Percentiles rank a stretch among this genome's conserved stretches.
These are phyloP conservation scores for Limnephilus auricula DNA, from an alignment of 2,888 invertebrate genomes.

Conservation along the genomic window DNA sequence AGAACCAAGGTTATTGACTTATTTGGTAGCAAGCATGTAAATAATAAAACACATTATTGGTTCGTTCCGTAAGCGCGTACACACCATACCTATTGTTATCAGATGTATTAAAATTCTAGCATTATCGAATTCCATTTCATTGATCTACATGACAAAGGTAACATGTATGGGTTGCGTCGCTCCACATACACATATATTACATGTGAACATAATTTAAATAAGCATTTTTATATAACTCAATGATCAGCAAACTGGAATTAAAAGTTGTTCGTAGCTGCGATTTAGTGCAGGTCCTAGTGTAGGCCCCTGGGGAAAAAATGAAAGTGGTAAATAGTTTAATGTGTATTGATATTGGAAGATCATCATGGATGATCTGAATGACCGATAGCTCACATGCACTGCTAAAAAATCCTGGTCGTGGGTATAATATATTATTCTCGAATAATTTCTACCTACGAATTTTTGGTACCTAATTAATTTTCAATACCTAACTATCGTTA, in stretches of 20 bases:
- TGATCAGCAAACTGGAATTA: background rate
- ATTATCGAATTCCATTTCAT: conserved; percentile 44
- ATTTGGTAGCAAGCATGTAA: background rate
- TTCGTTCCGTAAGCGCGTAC: background rate
- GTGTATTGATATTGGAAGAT: no score
- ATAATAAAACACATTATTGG: background rate
- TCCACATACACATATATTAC: background rate
- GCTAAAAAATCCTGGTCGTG: no score
- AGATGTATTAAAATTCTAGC: conserved; percentile 31
- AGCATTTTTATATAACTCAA: background rate
- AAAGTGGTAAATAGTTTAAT: no score
- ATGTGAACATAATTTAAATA: background rate
- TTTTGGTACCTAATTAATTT: no score
- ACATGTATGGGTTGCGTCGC: background rate
- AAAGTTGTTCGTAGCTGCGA: background rate
- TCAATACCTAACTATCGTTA: no score
- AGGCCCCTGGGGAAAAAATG: no score
- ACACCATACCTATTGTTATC: conserved; percentile 41
- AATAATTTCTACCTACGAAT: no score
- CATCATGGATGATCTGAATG: no score
- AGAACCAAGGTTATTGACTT: background rate
- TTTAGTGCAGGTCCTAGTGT: background rate
- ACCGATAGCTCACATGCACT: no score
- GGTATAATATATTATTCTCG: no score
- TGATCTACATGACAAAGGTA: conserved; percentile 46